Conservation (phyloP, 1,140 invertebrate genomes). For the Drosophila micromelanica region DNA sequence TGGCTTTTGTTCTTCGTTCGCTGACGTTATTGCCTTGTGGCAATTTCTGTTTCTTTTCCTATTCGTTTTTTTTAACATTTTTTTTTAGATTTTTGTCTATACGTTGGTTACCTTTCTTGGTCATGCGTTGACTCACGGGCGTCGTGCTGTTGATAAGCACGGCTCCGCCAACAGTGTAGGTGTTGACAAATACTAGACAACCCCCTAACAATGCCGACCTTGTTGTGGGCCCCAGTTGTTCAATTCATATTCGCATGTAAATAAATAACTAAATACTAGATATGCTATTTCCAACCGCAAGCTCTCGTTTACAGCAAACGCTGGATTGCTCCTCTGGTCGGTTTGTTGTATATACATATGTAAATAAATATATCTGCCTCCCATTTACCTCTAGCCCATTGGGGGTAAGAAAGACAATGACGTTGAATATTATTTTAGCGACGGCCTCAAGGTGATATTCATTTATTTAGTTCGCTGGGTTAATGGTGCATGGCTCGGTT, state of each 20-base stretch:
- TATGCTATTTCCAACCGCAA: conserved; percentile 52
- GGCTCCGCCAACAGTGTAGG: conserved; percentile 43
- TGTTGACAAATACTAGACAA: conserved; percentile 29
- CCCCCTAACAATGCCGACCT: conserved; percentile 39
- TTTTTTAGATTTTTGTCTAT: conserved; percentile 55
- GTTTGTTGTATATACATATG: too few species aligned
- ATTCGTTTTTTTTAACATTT: conserved; percentile 9
- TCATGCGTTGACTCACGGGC: conserved; percentile 75
- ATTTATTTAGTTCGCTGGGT: conserved; percentile 72
- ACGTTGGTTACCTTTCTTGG: conserved; percentile 71
- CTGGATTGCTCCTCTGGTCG: background rate
- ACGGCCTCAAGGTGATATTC: conserved; percentile 76
- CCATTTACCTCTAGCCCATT: background rate
- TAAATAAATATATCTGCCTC: background rate
- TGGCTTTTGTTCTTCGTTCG: conserved; percentile 61
- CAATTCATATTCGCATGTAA: conserved; percentile 18
- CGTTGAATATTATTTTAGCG: conserved; percentile 67
- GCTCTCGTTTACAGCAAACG: conserved; percentile 39
- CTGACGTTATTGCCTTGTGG: conserved; percentile 45
- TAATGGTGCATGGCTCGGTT: conserved; percentile 59
- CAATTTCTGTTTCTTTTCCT: conserved; percentile 55
- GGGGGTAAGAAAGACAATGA: conserved; percentile 66
- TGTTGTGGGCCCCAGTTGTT: conserved; percentile 11
- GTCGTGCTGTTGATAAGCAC: conserved; percentile 65
- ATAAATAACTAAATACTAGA: conserved; percentile 6